These are phyloP conservation scores for Sebastes goodei DNA, from an alignment of 2,797 vertebrate genomes.

Conservation along the genomic window DNA sequence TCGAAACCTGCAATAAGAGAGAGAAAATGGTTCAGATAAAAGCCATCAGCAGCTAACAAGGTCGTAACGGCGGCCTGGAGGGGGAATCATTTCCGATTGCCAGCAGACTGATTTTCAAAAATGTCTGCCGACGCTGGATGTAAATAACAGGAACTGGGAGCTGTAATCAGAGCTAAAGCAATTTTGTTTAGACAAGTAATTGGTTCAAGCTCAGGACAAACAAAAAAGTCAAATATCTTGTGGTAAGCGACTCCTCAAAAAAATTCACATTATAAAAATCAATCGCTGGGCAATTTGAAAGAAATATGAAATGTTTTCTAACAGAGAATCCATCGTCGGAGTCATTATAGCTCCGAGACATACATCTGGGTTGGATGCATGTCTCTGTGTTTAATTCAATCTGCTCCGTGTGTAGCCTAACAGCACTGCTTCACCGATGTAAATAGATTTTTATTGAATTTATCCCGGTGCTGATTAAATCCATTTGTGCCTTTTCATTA, in stretches of 20 bases:
- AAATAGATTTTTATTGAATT: constrained; percentile 82
- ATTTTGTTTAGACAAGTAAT: constrained; percentile 73
- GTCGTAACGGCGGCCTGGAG: constrained; percentile 20
- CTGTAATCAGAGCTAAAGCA: constrained; percentile 59
- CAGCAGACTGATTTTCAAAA: constrained; percentile 51
- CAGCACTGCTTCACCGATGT: constrained; percentile 67
- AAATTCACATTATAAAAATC: constrained; percentile 28
- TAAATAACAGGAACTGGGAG: constrained; percentile 65
- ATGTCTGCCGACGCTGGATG: constrained; percentile 31
- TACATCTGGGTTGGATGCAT: constrained; percentile 79
- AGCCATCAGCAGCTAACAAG: constrained; percentile 26
- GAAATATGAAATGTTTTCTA: constrained; percentile 58
- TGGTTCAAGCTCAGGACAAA: constrained; percentile 57
- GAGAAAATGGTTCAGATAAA: constrained; percentile 44
- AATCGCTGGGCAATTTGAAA: constrained; percentile 48
- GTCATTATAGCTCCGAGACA: constrained; percentile 55
- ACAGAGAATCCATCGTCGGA: constrained; percentile 50
- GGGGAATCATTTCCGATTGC: constrained; percentile 35
- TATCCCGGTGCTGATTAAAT: constrained; percentile 73
- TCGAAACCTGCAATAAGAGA: constrained; percentile 87
- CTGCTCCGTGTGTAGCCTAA: constrained; percentile 69
- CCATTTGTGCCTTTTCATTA: constrained; percentile 80
- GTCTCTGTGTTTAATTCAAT: constrained; percentile 75
- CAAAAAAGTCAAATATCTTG: neutral
- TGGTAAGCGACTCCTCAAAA: constrained; percentile 29